Base-by-base conservation (phyloP, 2,888 invertebrate species). In the Sinelater perroti region DNA sequence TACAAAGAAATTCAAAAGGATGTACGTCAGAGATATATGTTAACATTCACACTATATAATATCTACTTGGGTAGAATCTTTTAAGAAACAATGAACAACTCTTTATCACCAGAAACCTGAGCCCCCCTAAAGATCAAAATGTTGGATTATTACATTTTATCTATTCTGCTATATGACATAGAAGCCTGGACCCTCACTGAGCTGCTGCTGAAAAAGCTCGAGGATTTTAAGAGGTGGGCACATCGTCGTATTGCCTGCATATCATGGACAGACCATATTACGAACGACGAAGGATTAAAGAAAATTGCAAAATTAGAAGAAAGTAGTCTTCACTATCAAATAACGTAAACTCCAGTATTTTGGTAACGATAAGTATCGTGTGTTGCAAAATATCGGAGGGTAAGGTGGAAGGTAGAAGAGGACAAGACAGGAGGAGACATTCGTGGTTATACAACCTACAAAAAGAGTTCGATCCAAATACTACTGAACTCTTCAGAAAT, bases 111-210 rank as follows among this genome's bases (percentile, higher is more conserved):
- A 30, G 30, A 30, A 8, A 30, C 11, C 30, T 30, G 30, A 30
- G 8, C 30, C 30, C 30, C 8, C 24, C n/a, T 30, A 30, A 33
- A 11, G 3, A 13, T 33, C 3, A 4, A 16, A 11, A 13, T 33
- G 14, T 10, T 33, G 16, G 4, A 13, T 13, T 33, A 16, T 16
- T 33, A 33, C n/a, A 11, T 33, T 13, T 11, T 33, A 13, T 33
- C 14, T 4, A n/a, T 13, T 2, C 33, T 33, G 3, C 16, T 33
- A 8, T 33, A 33, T 33, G 14, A 8, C 5, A 13, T 33, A 6
- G 13, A 33, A 11, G 33, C 13, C 33, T 33, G 33, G 33, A 33
- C 33, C 11, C 33, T 33, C 10, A 33, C 13, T 10, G 33, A 33
- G 3, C 6, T 13, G 14, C 3, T 33, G 3, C 3, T 33, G 2